A percentile compares a stretch with the other conserved stretches of the same genome.
Evolutionary conservation across 2,888 invertebrate species (phyloP).

Genomic region (Spilosoma lubricipeda): DNA sequence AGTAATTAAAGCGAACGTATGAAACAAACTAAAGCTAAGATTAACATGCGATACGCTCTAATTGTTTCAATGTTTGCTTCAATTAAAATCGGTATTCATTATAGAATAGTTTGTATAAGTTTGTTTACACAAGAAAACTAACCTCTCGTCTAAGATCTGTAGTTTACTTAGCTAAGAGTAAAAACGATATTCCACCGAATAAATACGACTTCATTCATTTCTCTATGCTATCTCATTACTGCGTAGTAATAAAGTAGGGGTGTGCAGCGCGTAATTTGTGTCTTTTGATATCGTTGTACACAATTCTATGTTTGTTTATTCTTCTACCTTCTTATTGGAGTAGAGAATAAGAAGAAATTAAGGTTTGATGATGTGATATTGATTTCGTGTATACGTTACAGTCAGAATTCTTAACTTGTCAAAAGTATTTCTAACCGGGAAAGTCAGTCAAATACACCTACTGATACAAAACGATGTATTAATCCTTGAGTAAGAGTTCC

Average conservation of each 20-base stretch:
- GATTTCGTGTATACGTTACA: background rate
- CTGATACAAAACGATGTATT: no score
- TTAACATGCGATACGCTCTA: background rate
- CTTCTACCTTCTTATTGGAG: background rate
- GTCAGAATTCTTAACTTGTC: no score
- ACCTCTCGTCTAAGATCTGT: background rate
- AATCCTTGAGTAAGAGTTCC: no score
- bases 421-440: no score
- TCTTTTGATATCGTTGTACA: slow-evolving; percentile 47
- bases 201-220: slow-evolving; percentile 21
- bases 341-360: background rate
- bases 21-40: background rate
- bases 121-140: background rate
- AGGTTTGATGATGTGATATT: background rate
- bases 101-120: background rate
- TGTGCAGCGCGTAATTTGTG: slow-evolving; percentile 52
- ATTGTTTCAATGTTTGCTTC: background rate
- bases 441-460: no score
- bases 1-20: background rate
- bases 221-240: slow-evolving; percentile 46
- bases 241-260: slow-evolving; percentile 47
- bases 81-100: background rate
- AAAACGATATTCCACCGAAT: background rate
- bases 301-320: slow-evolving; percentile 14
- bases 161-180: background rate